Evolutionary conservation across 2,888 invertebrate species (phyloP).

Genomic region (Taphrorychus bicolor): DNA sequence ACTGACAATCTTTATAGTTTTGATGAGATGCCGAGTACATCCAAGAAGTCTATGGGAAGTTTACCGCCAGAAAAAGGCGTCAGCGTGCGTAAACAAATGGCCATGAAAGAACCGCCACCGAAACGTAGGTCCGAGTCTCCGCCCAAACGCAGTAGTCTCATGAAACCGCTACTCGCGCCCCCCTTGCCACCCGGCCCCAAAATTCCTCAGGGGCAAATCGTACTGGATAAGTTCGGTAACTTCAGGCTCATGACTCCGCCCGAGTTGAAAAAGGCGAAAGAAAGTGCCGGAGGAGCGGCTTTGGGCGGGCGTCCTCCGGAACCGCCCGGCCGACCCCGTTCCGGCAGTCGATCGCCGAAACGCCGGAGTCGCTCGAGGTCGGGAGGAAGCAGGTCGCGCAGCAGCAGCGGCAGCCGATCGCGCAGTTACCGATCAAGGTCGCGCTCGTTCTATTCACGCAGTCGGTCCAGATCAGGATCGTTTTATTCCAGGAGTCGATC

Average conservation of each 20-base stretch:
- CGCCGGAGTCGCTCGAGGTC: conserved; percentile 73
- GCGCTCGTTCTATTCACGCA: conserved; percentile 65
- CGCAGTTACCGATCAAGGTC: conserved; percentile 61
- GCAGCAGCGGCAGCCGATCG: conserved; percentile 61
- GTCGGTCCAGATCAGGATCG: conserved; percentile 62
- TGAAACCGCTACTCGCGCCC: conserved; percentile 42
- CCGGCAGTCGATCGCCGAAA: conserved; percentile 67
- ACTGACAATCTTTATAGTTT: conserved; percentile 31
- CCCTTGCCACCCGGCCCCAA: conserved; percentile 51
- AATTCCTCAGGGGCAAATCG: conserved; percentile 65
- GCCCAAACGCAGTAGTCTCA: conserved; percentile 42
- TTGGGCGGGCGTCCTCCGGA: conserved; percentile 58
- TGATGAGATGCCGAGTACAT: conserved; percentile 20
- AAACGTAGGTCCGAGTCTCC: conserved; percentile 50
- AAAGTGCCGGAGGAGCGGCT: conserved; percentile 52
- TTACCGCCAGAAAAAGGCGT: conserved; percentile 64
- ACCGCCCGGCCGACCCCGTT: conserved; percentile 60
- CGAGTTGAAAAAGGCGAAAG: conserved; percentile 53
- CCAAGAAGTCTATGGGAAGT: conserved; percentile 55
- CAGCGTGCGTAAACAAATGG: conserved; percentile 69
- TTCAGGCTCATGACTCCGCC: conserved; percentile 67
- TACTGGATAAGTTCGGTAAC: conserved; percentile 77
- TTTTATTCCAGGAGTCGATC: conserved; percentile 44
- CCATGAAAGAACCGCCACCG: conserved; percentile 69
- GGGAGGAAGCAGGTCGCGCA: conserved; percentile 53